phyloP scores from a whole-genome alignment of 2,888 invertebrate species.

The Pseudococcus viburni region DNA sequence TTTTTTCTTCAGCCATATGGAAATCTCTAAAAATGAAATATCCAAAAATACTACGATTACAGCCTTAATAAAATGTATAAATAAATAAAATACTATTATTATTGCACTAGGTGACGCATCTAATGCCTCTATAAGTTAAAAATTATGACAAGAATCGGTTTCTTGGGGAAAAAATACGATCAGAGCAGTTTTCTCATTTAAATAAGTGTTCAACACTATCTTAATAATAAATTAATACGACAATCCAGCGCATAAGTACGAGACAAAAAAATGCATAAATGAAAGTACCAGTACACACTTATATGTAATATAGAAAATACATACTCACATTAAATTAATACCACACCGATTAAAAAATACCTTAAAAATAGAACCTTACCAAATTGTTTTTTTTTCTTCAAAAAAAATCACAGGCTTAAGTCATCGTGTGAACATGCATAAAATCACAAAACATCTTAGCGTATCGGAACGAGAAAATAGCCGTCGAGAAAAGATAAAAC shows the following conservation, averaged over 20 bases:
- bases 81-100: constrained; percentile 41
- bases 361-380: constrained; percentile 30
- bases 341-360: constrained; percentile 33
- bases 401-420: constrained; percentile 54
- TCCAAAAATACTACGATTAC: background rate
- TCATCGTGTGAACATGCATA: constrained; percentile 38
- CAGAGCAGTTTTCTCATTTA: constrained; percentile 13
- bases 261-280: constrained; percentile 48
- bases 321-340: constrained; percentile 10
- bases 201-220: constrained; percentile 15
- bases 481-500: background rate
- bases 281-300: constrained; percentile 51
- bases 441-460: constrained; percentile 47
- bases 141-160: constrained; percentile 44
- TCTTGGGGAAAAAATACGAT: constrained; percentile 2
- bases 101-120: constrained; percentile 55
- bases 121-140: background rate
- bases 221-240: constrained; percentile 24
- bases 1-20: background rate
- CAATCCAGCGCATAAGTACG: background rate
- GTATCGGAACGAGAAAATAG: constrained; percentile 17
- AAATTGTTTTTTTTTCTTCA: constrained; percentile 19
- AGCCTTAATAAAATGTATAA: background rate
- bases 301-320: background rate
- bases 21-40: constrained; percentile 2